Percentiles rank a stretch among this genome's conserved stretches.
Evolutionary conservation across 2,797 vertebrate genomes (phyloP).

Genomic region (Lagodon rhomboides): DNA sequence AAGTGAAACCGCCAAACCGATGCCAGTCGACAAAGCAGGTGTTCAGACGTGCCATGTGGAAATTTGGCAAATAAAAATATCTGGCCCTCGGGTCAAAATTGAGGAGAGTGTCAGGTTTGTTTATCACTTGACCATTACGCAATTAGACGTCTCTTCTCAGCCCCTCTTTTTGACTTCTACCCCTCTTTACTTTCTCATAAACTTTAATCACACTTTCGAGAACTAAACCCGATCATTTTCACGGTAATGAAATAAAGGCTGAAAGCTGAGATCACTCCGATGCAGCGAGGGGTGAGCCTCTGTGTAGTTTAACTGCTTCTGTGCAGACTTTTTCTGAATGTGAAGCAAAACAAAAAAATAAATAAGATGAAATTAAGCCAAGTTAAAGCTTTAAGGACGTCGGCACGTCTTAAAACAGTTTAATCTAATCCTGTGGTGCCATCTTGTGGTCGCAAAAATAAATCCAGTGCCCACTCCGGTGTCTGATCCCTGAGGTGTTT

Average conservation of each 20-base stretch:
- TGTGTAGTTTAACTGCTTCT: not conserved
- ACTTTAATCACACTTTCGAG: slow-evolving; percentile 19
- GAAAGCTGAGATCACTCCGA: not conserved
- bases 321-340: not conserved
- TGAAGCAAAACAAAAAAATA: not conserved
- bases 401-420: not conserved
- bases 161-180: not conserved
- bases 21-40: slow-evolving; percentile 40
- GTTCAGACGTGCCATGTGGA: slow-evolving; percentile 1
- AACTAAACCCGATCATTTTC: not conserved
- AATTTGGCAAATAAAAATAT: slow-evolving; percentile 13
- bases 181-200: slow-evolving; percentile 17
- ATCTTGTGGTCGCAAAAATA: slow-evolving; percentile 70
- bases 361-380: not conserved
- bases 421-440: slow-evolving; percentile 75
- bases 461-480: not conserved
- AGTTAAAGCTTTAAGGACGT: not conserved
- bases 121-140: not conserved
- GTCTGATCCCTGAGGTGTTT: not conserved
- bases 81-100: not conserved
- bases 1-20: slow-evolving; percentile 33
- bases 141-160: not conserved
- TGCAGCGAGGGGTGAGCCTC: not conserved
- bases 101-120: not conserved
- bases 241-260: not conserved